phyloP scores from a whole-genome alignment of 2,113 vertebrate genomes.

The Chlamydotis undulata region DNA sequence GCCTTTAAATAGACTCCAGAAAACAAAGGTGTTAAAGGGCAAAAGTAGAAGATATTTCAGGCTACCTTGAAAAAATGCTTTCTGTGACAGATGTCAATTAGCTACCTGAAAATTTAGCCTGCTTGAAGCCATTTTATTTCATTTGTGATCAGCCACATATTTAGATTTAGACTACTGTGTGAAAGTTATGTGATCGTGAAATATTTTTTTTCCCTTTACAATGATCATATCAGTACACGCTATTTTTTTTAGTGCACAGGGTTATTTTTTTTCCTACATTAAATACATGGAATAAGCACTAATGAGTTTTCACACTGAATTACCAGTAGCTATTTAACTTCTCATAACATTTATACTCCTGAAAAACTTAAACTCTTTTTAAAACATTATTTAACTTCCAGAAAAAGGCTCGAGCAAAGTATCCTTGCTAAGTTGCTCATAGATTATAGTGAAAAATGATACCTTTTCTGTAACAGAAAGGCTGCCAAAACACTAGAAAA shows the following conservation, averaged over 20 bases:
- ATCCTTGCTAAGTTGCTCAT: background rate
- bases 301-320: background rate
- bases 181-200: background rate
- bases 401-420: background rate
- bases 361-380: background rate
- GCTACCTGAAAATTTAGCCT: background rate
- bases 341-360: background rate
- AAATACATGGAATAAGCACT: background rate
- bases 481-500: background rate
- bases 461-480: background rate
- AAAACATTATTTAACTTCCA: background rate
- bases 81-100: background rate
- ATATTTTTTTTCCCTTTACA: background rate
- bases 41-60: background rate
- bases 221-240: fast-evolving
- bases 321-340: background rate
- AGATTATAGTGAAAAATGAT: background rate
- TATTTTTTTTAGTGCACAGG: background rate
- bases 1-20: background rate
- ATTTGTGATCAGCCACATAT: background rate
- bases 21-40: background rate
- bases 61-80: background rate
- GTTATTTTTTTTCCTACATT: background rate
- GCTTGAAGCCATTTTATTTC: background rate
- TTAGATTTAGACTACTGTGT: background rate